Base-by-base conservation (phyloP, 2,797 vertebrate genomes). In the Hoplostethus mediterraneus region DNA sequence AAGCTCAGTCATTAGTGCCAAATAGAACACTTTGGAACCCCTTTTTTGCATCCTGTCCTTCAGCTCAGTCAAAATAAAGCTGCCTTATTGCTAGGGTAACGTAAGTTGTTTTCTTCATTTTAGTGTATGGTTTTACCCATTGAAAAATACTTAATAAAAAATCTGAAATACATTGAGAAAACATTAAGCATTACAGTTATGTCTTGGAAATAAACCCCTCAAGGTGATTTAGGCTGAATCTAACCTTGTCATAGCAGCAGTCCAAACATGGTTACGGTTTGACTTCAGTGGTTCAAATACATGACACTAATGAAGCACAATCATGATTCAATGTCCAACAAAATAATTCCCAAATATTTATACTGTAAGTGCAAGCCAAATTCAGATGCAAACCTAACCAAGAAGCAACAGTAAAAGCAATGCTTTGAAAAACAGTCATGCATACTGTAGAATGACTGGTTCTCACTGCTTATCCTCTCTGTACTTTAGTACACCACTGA, bases 71-170 rank as follows among this genome's bases (percentile, higher is more conserved):
- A 69, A 77, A 79, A 81, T 69, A 82, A 80, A 90, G 80, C 84
- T 84, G 82, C 87, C 84, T 83, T 91, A 90, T 89, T 87, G 83
- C 77, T 82, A 57, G 66, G 78, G 64, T 64, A 80, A 76, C 54
- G 62, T 33, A 5, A 65, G 16, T 71, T 63, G 73, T 40, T 80
- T 71, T 38, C 10, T 36, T 38, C 10, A 40, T 17, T 65, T 10
- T 49, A 51, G n/a, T 48, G 40, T 62, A n/a, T 47, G 12, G 28
- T 30, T 31, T 14, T 44, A 44, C 5, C 9, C 13, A 30, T 38
- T 49, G 47, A 64, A 40, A 71, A 14, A 68, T 0, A 49, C 16
- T 55, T 12, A 9, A 65, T n/a, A 59, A 64, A 82, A 77, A 61
- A 14, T 3, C 16, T n/a, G 0, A 73, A 59, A 62, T 21, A 51